phyloP scores from a whole-genome alignment of 2,888 invertebrate species.

The Hydraecia micacea region DNA sequence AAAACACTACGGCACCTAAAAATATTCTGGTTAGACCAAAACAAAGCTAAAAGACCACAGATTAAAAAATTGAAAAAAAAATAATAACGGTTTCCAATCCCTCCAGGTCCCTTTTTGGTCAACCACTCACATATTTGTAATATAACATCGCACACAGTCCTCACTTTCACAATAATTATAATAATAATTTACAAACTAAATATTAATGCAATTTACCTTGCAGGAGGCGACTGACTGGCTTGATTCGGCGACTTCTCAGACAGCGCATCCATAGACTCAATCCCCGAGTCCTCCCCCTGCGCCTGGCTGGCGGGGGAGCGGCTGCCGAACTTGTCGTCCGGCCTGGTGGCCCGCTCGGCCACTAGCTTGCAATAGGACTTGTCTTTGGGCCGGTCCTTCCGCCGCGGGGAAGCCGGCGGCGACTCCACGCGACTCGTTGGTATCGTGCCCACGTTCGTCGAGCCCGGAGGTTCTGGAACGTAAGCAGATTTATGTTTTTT shows the following conservation, averaged over 20 bases:
- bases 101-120: too few relatives aligned
- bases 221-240: conserved; percentile 93
- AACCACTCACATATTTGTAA: too few relatives aligned
- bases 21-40: too few relatives aligned
- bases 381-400: conserved; percentile 86
- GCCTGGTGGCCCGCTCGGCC: conserved; percentile 83
- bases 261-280: conserved; percentile 98
- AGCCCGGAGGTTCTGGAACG: conserved; percentile 89
- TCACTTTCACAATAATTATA: not conserved
- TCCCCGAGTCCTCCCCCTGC: conserved; percentile 97
- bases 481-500: conserved; percentile 33
- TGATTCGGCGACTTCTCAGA: conserved; percentile 98
- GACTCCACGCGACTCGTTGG: conserved; percentile 79
- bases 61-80: too few relatives aligned
- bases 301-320: conserved; percentile 89
- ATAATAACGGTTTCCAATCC: too few relatives aligned
- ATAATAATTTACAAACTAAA: not conserved
- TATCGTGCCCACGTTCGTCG: conserved; percentile 93
- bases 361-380: conserved; percentile 90
- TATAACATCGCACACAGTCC: not conserved
- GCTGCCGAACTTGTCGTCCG: conserved; percentile 81
- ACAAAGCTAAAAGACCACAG: too few relatives aligned
- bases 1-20: too few relatives aligned
- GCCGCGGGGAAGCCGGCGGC: conserved; percentile 82
- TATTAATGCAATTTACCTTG: conserved; percentile 10